Base-by-base conservation (phyloP, 2,113 vertebrate species). In the Leptosomus discolor region DNA sequence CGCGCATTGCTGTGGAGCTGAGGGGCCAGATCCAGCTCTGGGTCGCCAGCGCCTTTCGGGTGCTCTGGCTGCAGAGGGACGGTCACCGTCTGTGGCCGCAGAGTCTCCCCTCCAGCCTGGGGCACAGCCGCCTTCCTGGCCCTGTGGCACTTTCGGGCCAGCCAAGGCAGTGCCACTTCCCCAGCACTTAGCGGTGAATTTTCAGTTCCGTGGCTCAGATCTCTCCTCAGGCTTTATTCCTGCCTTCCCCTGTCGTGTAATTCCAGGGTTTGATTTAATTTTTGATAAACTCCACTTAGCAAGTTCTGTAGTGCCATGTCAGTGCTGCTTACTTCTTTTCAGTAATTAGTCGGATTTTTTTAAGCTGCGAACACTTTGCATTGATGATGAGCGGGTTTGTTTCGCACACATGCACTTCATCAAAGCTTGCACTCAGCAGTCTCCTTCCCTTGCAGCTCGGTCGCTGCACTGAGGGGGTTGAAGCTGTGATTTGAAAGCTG, bases 31-130 rank as follows among this genome's bases (percentile, higher is more conserved):
- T 22, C 51, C 53, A 13, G 45, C 11, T 60, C 18, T 39, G 1
- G 0, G 26, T 11, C 6, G 2, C 64, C 19, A 4, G 43, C 45
- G 45, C 15, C 54, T 48, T 34, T 15, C n/a, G 2, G 32, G 73
- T 23, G 2, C 64, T 41, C 22, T 5, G 32, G 60, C 67, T 46
- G 22, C 60, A 23, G 34, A 23, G 30, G 45, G 43, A 43, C 2
- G 5, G 20, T 50, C 45, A 5, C 30, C 9, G 0, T 16, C 58
- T 5, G 65, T 20, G 65, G 23, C 79, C 2, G 1, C 46, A 29
- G 60, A 3, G 1, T 19, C 29, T 39, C 6, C 36, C 16, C 27
- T 46, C 22, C 26, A 11, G 12, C 3, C 0, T 11, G 34, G 34
- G 30, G 29, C 56, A 8, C 9, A 12, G 36, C 46, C 36, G 8